These are phyloP conservation scores for Actenoides lindsayi DNA, from an alignment of 2,113 vertebrate genomes.

Conservation along the genomic window DNA sequence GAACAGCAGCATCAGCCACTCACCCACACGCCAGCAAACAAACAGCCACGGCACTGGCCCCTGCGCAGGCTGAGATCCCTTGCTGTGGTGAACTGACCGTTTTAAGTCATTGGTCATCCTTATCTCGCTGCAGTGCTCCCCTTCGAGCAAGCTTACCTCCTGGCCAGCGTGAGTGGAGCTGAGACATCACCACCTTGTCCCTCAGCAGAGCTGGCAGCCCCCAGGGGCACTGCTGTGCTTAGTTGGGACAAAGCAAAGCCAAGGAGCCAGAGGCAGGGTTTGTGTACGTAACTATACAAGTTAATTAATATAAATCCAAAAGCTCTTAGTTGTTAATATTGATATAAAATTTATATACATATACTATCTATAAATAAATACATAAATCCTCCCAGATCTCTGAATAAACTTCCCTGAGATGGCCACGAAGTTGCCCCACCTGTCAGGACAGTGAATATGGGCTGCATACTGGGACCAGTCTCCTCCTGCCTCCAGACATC, in stretches of 20 bases:
- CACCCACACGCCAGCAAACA: neutral
- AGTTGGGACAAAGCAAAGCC: neutral
- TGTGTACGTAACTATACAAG: neutral
- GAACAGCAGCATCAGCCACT: neutral
- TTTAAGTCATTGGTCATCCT: neutral
- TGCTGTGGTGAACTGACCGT: neutral
- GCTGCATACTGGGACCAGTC: neutral
- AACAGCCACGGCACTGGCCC: fast-evolving
- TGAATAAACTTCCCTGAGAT: neutral
- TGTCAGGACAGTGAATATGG: neutral
- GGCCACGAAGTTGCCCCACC: neutral
- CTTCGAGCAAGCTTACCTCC: neutral
- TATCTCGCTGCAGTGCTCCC: fast-evolving
- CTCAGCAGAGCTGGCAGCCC: neutral
- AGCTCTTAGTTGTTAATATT: neutral
- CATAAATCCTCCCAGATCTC: neutral
- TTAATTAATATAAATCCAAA: neutral
- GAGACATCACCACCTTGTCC: neutral
- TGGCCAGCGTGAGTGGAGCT: neutral
- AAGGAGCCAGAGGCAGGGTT: neutral
- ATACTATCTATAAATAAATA: neutral
- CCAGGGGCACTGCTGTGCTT: neutral
- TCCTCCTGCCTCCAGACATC: neutral
- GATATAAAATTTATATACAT: neutral
- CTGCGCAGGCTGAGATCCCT: neutral